Evolutionary conservation across 2,113 vertebrate genomes (phyloP).

Genomic region (Calidris pygmaea): DNA sequence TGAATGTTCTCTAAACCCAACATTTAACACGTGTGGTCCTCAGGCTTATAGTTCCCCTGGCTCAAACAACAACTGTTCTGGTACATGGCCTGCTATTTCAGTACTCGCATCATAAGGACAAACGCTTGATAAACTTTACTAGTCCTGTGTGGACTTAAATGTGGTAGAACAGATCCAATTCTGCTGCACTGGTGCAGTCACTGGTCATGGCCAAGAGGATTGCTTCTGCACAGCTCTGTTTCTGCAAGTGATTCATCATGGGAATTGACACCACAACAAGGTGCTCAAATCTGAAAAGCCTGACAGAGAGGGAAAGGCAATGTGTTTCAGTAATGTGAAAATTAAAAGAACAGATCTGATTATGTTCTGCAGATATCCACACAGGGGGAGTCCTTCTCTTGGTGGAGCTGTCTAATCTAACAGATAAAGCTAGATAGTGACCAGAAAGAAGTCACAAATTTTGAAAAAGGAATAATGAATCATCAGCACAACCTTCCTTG

Average conservation of each 20-base stretch:
- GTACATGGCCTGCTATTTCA: not conserved
- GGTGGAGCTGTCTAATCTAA: not conserved
- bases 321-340: not conserved
- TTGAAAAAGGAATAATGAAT: not conserved
- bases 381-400: not conserved
- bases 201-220: not conserved
- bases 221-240: not conserved
- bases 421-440: not conserved
- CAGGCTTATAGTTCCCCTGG: not conserved
- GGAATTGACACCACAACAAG: not conserved
- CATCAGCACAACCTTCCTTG: not conserved
- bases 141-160: not conserved
- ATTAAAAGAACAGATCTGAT: not conserved
- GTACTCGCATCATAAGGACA: not conserved
- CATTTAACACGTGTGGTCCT: not conserved
- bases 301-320: not conserved
- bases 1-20: not conserved
- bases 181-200: not conserved
- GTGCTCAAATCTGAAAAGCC: not conserved
- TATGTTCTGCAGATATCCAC: not conserved
- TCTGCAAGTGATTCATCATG: not conserved
- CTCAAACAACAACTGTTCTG: not conserved
- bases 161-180: not conserved
- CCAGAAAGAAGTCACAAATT: not conserved
- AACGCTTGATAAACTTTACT: not conserved